These are phyloP conservation scores for Alca torda DNA, from an alignment of 2,797 vertebrate genomes.

Conservation along the genomic window DNA sequence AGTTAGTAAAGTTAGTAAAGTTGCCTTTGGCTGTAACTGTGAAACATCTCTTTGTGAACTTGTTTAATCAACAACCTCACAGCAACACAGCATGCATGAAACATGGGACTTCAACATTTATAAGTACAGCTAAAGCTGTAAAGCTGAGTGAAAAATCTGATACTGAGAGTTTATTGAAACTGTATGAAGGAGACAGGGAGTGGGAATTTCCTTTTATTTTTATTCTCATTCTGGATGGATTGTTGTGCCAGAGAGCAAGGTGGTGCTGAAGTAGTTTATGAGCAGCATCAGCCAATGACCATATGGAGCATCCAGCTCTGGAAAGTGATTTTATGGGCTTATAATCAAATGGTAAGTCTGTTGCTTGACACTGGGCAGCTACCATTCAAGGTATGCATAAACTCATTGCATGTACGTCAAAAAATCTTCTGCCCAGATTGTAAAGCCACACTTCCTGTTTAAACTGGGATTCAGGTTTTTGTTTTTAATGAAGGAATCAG, in stretches of 20 bases:
- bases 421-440: not conserved
- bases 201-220: slow-evolving; percentile 5
- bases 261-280: not conserved
- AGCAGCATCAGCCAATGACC: not conserved
- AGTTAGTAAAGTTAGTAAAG: slow-evolving; percentile 23
- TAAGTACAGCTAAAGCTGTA: slow-evolving; percentile 19
- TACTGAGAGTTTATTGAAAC: not conserved
- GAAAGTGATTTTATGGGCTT: not conserved
- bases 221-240: not conserved
- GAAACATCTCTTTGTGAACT: slow-evolving; percentile 35
- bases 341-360: not conserved
- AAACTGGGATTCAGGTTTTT: not conserved
- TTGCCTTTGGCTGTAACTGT: slow-evolving; percentile 27
- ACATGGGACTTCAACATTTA: not conserved
- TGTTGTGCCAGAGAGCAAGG: not conserved
- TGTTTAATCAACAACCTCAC: slow-evolving; percentile 14
- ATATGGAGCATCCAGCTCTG: not conserved
- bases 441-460: not conserved
- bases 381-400: not conserved
- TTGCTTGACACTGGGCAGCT: not conserved
- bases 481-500: not conserved
- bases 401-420: not conserved
- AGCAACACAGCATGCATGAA: not conserved
- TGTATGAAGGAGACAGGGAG: not conserved
- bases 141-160: slow-evolving; percentile 9